phyloP scores from a whole-genome alignment of 1,140 invertebrate genomes.

The Colletes gigas region DNA sequence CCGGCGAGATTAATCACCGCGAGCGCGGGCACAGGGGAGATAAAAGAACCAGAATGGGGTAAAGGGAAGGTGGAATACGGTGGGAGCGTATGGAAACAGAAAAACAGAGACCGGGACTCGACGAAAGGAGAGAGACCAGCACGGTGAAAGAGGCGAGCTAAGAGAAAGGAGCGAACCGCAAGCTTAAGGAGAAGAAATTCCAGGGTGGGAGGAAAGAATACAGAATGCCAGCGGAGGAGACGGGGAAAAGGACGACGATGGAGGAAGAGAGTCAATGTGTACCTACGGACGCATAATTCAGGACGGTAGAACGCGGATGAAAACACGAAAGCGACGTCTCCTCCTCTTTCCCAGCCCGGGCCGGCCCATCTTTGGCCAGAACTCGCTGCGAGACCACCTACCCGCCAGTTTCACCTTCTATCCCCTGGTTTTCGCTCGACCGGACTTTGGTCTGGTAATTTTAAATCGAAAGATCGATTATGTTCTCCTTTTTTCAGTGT shows the following conservation, averaged over 20 bases:
- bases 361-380: neutral
- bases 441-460: too few species aligned
- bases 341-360: neutral
- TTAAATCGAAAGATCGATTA: too few species aligned
- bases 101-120: neutral
- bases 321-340: constrained; percentile 70
- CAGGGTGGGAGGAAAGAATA: neutral
- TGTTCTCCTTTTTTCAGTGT: too few species aligned
- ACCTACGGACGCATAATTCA: constrained; percentile 64
- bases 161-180: neutral
- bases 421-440: too few species aligned
- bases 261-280: constrained; percentile 4
- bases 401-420: neutral
- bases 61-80: neutral
- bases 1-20: constrained; percentile 75
- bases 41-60: constrained; percentile 5
- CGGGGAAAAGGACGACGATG: constrained; percentile 7
- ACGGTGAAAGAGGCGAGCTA: constrained; percentile 1
- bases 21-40: constrained; percentile 30
- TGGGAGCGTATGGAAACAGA: constrained; percentile 8
- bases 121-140: neutral
- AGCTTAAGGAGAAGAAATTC: constrained; percentile 18
- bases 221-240: neutral
- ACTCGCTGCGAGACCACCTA: constrained; percentile 17
- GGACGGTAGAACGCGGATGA: constrained; percentile 66